Evolutionary conservation across 2,797 vertebrate species (phyloP), one percentile per base, ranked within the genome.

Genomic region (Artibeus lituratus): DNA sequence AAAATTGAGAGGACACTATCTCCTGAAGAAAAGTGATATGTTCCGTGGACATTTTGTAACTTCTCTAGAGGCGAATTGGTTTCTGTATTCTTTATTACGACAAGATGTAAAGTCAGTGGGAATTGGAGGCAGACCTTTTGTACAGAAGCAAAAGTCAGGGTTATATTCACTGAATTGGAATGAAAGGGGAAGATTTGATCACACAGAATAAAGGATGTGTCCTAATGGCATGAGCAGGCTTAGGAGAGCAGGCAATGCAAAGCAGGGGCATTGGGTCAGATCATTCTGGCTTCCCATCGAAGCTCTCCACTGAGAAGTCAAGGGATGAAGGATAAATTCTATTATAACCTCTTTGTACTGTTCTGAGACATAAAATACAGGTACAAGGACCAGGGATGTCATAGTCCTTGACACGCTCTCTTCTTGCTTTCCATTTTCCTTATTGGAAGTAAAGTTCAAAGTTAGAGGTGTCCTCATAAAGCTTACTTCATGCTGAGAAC

Each of bases 381-480:
- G n/a, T 15, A 6, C 85, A 83, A 42, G 3, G 16, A 8, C 0
- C 16, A n/a, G 4, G 0, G 10, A 12, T 55, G 16, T 3, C 5
- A 10, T 3, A n/a, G 15, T 16, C 44, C 5, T 78, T 10, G 5
- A 6, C 14, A 65, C 0, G 0, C 0, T 14, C 0, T 62, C 69
- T 73, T 74, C 55, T 70, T 84, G 6, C 24, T 69, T 85, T 74
- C 3, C 32, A 67, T 7, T 59, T 82, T 7, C 42, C 21, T 87
- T 51, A 12, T 7, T 72, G 3, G 44, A 95, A 62, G 19, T 55
- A 67, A 47, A 5, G 1, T 53, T 85, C 78, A 73, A 86, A 67
- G 14, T 42, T 32, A 2, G 3, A 15, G 39, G 49, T 59, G 47
- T 89, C 29, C 37, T 29, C 2, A 24, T 51, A 2, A 53, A 86